Percentiles rank a stretch among this genome's conserved stretches.
Conservation (phyloP, 2,888 invertebrate genomes). For the Gortyna flavago region DNA sequence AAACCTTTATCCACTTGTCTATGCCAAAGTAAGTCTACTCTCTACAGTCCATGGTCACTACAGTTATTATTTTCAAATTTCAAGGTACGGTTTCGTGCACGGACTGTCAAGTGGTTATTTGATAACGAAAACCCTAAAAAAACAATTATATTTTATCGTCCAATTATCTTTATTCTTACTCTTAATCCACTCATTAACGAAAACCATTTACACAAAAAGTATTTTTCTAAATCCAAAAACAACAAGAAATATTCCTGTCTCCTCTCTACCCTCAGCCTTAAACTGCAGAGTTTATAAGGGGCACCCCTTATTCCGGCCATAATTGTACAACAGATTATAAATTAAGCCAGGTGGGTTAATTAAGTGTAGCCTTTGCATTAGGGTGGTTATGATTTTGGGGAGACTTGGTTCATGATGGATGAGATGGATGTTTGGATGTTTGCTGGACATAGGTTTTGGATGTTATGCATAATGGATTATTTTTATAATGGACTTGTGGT, state of each 20-base stretch:
- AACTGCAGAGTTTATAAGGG: conserved; percentile 48
- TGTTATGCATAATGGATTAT: not conserved
- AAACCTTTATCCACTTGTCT: not conserved
- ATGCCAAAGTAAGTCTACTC: not conserved
- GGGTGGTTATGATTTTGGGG: conserved; percentile 45
- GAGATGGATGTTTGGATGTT: conserved; percentile 10
- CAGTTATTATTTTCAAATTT: not conserved
- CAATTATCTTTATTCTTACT: not conserved
- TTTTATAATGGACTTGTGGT: not conserved
- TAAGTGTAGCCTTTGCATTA: conserved; percentile 64
- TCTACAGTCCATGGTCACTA: not conserved
- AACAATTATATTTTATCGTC: not conserved
- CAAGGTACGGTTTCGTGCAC: not conserved
- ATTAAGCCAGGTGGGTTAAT: conserved; percentile 70
- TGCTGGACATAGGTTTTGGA: not conserved
- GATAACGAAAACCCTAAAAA: not conserved
- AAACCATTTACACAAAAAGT: conserved; percentile 26
- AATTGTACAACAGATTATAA: conserved; percentile 68
- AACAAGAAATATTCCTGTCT: conserved; percentile 11
- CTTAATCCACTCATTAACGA: not conserved
- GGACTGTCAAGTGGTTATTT: not conserved
- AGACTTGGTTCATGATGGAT: conserved; percentile 28
- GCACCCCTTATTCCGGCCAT: conserved; percentile 52
- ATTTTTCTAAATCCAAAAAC: conserved; percentile 5
- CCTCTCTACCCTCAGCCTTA: conserved; percentile 14